Base-by-base conservation (phyloP, 2,888 invertebrate genomes). In the Corythucha ciliata region DNA sequence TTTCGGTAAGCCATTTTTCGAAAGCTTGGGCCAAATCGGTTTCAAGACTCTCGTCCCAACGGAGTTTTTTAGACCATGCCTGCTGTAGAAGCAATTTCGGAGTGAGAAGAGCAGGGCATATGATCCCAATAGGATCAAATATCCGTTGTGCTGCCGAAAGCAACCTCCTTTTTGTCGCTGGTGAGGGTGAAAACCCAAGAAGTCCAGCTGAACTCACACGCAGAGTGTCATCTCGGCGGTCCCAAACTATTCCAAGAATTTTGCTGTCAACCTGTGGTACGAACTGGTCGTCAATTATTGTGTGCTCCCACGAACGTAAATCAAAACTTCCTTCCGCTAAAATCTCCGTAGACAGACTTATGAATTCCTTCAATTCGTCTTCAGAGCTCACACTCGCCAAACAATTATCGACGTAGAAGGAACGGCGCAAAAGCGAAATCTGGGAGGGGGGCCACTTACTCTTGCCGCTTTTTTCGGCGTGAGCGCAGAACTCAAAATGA, bases 381-480 rank as follows among this genome's bases (percentile, higher is more conserved):
- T 33, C 34, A 26, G 12, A 24, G 3, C n/a, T 14, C 2, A 54
- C 27, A 33, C 33, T 47, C 2, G 47, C 22, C 10, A 53, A 34
- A 12, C 40, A 41, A 26, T 54, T 52, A 39, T 55, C 55, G 4
- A 54, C 53, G 29, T 55, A n/a, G n/a, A n/a, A n/a, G n/a, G n/a
- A n/a, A n/a, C n/a, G n/a, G n/a, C n/a, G n/a, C n/a, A n/a, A n/a
- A n/a, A n/a, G n/a, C n/a, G n/a, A n/a, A n/a, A n/a, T n/a, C n/a
- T n/a, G n/a, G n/a, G n/a, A n/a, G n/a, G n/a, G n/a, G n/a, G n/a
- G n/a, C n/a, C n/a, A n/a, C n/a, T n/a, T n/a, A n/a, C n/a, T n/a
- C n/a, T n/a, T n/a, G n/a, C n/a, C n/a, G n/a, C n/a, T n/a, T n/a
- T n/a, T n/a, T n/a, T n/a, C n/a, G n/a, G n/a, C n/a, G n/a, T n/a